Conservation (phyloP, 2,113 vertebrate genomes). For the Spea bombifrons region DNA sequence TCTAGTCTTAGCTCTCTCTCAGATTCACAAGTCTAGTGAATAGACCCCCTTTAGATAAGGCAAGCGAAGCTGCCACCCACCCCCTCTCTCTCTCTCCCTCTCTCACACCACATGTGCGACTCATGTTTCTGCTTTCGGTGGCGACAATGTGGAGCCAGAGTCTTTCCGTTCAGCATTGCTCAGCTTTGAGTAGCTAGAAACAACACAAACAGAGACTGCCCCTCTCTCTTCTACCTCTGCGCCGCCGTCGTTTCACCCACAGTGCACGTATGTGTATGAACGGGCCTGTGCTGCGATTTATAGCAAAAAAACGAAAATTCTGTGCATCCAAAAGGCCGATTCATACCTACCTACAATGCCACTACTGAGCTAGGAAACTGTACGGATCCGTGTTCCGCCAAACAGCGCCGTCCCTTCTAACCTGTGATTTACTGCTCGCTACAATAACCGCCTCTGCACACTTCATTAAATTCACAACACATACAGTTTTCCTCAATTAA, state of each 20-base stretch:
- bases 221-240: constrained; percentile 51
- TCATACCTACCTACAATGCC: constrained; percentile 61
- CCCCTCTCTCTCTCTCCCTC: constrained; percentile 45
- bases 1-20: neutral
- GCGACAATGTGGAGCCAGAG: constrained; percentile 68
- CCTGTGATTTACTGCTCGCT: constrained; percentile 11
- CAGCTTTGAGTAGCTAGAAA: constrained; percentile 59
- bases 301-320: constrained; percentile 47
- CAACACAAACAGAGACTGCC: constrained; percentile 60
- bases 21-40: neutral
- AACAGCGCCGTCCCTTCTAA: constrained; percentile 36
- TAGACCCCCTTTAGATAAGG: constrained; percentile 9
- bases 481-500: constrained; percentile 45
- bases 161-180: constrained; percentile 58
- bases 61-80: constrained; percentile 17
- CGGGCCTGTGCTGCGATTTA: constrained; percentile 56
- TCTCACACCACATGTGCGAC: constrained; percentile 66
- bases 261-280: neutral
- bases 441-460: constrained; percentile 11
- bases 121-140: constrained; percentile 64
- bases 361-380: constrained; percentile 53
- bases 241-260: constrained; percentile 55
- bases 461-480: constrained; percentile 32
- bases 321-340: constrained; percentile 55
- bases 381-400: constrained; percentile 9